Percentiles rank a stretch among this genome's conserved stretches.
Evolutionary conservation across 2,797 vertebrate species (phyloP).

Genomic region (Onychomys torridus): DNA sequence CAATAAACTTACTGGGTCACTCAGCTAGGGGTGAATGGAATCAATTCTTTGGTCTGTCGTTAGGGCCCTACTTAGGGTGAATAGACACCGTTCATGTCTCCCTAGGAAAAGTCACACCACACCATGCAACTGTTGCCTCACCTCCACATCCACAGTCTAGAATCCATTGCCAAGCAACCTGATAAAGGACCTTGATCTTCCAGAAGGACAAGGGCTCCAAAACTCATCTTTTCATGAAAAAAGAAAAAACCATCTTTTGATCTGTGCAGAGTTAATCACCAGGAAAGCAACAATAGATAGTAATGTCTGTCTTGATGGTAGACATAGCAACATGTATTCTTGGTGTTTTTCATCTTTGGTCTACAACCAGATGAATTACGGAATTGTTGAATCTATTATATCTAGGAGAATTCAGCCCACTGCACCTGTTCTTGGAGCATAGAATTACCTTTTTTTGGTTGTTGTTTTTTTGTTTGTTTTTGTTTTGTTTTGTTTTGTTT

Average conservation of each 20-base stretch:
- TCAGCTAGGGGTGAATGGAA: not conserved
- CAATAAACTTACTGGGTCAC: not conserved
- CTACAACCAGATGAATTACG: not conserved
- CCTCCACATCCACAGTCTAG: not conserved
- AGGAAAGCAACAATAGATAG: not conserved
- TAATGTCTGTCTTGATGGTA: slow-evolving; percentile 1
- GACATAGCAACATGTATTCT: not conserved
- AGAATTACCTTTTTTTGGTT: not conserved
- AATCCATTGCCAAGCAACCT: not conserved
- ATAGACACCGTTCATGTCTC: not conserved
- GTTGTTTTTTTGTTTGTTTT: too few relatives aligned
- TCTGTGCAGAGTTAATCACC: slow-evolving; percentile 16
- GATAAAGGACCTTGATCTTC: slow-evolving; percentile 25
- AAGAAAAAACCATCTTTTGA: not conserved
- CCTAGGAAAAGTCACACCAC: not conserved
- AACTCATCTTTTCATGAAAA: not conserved
- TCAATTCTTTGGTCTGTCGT: not conserved
- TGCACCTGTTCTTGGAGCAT: not conserved
- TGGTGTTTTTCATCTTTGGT: not conserved
- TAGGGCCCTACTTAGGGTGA: not conserved
- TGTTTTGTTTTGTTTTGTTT: too few relatives aligned
- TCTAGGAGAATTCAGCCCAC: not conserved
- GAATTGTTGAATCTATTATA: slow-evolving; percentile 25
- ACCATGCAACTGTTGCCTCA: not conserved
- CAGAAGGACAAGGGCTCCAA: not conserved